A percentile compares a stretch with the other conserved stretches of the same genome.
These are phyloP conservation scores for Siniperca obscura DNA, from an alignment of 2,797 vertebrate species.

Conservation along the genomic window DNA sequence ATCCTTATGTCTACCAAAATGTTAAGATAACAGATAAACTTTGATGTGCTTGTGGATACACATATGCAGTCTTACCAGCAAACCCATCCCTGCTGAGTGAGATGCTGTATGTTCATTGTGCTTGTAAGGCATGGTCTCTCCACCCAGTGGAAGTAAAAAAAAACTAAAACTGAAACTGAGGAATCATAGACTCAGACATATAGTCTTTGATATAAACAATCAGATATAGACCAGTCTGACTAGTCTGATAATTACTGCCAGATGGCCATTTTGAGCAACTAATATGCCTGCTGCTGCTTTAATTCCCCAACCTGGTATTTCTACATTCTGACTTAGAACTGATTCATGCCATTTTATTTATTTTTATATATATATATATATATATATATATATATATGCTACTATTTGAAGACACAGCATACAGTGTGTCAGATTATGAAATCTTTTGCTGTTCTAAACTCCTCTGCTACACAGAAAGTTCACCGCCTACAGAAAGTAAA, in stretches of 20 bases:
- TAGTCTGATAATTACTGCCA: neutral
- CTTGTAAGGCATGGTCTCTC: neutral
- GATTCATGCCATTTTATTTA: neutral
- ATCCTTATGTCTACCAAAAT: neutral
- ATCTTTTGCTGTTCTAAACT: neutral
- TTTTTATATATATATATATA: no score
- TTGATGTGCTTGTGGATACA: neutral
- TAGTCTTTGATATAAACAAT: neutral
- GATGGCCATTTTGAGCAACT: neutral
- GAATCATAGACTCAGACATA: neutral
- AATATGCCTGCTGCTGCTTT: neutral
- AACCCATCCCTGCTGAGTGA: neutral
- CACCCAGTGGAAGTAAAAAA: neutral
- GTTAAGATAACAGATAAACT: neutral
- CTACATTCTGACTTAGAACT: neutral
- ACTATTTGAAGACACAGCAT: neutral
- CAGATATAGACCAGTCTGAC: neutral
- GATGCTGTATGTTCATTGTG: neutral
- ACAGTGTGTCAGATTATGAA: neutral
- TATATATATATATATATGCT: no score
- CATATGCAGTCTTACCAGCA: neutral
- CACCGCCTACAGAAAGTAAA: slow-evolving; percentile 5
- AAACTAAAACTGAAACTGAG: neutral
- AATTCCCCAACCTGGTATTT: neutral
- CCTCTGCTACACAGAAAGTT: neutral